Conservation (phyloP, 2,113 vertebrate genomes). For the Gymnorhina tibicen region DNA sequence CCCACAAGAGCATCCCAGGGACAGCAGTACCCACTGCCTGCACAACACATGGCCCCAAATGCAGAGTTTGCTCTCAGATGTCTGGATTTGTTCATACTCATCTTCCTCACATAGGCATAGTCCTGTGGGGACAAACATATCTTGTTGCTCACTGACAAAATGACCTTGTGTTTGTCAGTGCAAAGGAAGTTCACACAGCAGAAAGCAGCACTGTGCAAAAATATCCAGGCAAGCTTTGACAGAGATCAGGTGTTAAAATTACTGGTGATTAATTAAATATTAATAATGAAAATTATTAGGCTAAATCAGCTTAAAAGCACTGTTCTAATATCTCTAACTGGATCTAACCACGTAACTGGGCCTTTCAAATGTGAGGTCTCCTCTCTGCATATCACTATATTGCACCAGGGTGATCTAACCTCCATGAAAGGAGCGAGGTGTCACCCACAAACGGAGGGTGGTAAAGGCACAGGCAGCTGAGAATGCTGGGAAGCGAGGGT, state of each 20-base stretch:
- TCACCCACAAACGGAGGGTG: fast-evolving
- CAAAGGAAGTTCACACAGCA: not conserved
- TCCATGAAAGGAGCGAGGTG: not conserved
- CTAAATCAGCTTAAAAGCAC: not conserved
- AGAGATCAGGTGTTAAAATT: not conserved
- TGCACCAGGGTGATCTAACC: fast-evolving
- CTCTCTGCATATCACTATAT: fast-evolving
- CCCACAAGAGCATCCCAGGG: not conserved
- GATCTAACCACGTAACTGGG: fast-evolving
- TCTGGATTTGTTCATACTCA: not conserved
- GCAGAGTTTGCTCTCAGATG: not conserved
- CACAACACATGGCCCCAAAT: not conserved
- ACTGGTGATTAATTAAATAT: not conserved
- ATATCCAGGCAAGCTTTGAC: not conserved
- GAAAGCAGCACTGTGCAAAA: not conserved
- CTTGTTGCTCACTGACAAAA: not conserved
- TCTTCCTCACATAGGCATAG: not conserved
- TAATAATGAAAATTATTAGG: not conserved
- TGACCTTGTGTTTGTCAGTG: not conserved
- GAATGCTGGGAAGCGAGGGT: not conserved
- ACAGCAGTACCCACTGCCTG: not conserved
- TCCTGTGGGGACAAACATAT: fast-evolving
- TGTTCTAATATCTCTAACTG: not conserved
- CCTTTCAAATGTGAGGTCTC: not conserved
- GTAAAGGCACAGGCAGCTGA: not conserved